Conservation (phyloP, 2,113 vertebrate species). For the Sprattus sprattus region DNA sequence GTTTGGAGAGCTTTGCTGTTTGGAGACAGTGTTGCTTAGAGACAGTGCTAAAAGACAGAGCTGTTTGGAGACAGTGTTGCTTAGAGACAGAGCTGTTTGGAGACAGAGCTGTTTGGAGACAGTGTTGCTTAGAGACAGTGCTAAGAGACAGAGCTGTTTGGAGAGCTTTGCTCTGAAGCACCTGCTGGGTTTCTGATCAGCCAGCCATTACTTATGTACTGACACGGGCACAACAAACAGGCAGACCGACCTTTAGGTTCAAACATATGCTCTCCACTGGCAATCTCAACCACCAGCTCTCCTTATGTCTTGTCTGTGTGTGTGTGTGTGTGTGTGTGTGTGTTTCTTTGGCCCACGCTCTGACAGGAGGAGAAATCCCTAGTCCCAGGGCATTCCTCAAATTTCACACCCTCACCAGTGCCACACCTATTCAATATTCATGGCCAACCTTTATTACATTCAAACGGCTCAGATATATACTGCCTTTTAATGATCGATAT, state of each 20-base stretch:
- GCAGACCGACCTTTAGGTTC: background rate
- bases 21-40: no score
- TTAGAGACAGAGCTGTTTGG: background rate
- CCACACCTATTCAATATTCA: background rate
- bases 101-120: background rate
- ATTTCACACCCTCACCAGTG: slow-evolving; percentile 1
- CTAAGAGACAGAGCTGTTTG: background rate
- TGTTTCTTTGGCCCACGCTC: background rate
- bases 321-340: slow-evolving; percentile 9
- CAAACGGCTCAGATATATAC: background rate
- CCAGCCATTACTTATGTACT: slow-evolving; percentile 5
- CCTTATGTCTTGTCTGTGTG: background rate
- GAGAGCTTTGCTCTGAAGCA: background rate
- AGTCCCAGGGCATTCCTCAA: slow-evolving; percentile 5
- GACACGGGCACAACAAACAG: background rate
- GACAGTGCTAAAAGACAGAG: background rate
- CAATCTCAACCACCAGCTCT: background rate
- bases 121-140: background rate
- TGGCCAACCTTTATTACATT: background rate
- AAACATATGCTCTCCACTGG: background rate
- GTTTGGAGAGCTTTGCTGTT: no score
- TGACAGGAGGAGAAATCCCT: slow-evolving; percentile 4
- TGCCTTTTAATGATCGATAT: background rate
- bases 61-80: background rate
- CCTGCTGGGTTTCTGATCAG: background rate